phyloP scores from a whole-genome alignment of 2,797 vertebrate genomes.

The Chrosomus eos region DNA sequence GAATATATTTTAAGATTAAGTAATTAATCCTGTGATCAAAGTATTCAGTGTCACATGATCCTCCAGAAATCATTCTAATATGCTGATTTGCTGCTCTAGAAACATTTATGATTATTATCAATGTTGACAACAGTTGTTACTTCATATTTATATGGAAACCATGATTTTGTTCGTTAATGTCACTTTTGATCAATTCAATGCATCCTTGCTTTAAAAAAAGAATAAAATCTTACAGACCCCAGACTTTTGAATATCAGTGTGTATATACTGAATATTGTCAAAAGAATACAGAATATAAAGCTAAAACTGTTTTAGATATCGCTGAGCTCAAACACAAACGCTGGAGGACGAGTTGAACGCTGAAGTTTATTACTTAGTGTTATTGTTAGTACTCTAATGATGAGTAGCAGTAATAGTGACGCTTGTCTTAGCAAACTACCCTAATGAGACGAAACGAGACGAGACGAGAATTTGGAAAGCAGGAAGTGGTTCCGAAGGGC shows the following conservation, averaged over 20 bases:
- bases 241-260: background rate
- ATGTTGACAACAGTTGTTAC: background rate
- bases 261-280: background rate
- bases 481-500: slow-evolving; percentile 5
- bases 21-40: background rate
- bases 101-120: background rate
- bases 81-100: background rate
- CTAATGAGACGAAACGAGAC: slow-evolving; percentile 4
- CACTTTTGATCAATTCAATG: background rate
- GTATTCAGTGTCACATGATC: background rate
- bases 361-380: background rate
- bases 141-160: background rate
- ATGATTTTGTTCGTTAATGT: background rate
- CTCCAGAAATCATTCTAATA: background rate
- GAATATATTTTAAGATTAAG: background rate
- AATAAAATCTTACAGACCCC: background rate
- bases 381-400: slow-evolving; percentile 5
- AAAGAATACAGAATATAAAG: background rate
- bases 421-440: slow-evolving; percentile 1
- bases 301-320: background rate
- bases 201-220: too few relatives aligned
- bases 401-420: slow-evolving; percentile 13
- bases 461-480: background rate
- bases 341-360: background rate
- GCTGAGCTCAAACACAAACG: background rate